Conservation (phyloP, 1,140 invertebrate species). For the Brachionus rotundiformis region DNA sequence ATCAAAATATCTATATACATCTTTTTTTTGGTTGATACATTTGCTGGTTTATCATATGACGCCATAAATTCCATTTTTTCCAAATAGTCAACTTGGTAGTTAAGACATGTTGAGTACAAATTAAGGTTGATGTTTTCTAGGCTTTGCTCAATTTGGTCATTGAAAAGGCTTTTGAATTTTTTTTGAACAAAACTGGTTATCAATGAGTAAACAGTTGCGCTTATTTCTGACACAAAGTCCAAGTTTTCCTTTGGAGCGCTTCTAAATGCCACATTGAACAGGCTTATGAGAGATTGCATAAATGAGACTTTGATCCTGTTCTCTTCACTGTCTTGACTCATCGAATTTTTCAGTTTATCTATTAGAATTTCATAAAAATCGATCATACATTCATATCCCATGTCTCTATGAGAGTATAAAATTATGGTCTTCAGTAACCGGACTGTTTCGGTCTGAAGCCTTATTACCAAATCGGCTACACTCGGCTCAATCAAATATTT, state of each 20-base stretch:
- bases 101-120: not conserved
- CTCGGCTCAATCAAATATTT: constrained; percentile 1
- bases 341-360: not conserved
- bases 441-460: constrained; percentile 16
- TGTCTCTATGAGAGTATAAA: constrained; percentile 5
- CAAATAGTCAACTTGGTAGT: constrained; percentile 5
- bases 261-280: not conserved
- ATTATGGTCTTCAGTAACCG: constrained; percentile 6
- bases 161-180: constrained; percentile 15
- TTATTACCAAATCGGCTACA: not conserved
- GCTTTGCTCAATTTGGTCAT: not conserved
- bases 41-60: not conserved
- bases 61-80: constrained; percentile 16
- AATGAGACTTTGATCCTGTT: not conserved
- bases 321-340: not conserved
- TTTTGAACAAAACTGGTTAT: not conserved
- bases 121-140: constrained; percentile 4
- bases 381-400: constrained; percentile 12
- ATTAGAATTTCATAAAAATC: constrained; percentile 45
- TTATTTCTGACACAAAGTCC: not conserved
- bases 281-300: not conserved
- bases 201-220: not conserved
- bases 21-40: not conserved
- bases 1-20: constrained; percentile 15
- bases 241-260: not conserved